Evolutionary conservation across 1,140 invertebrate species (phyloP).

Genomic region (Calephelis nemesis): DNA sequence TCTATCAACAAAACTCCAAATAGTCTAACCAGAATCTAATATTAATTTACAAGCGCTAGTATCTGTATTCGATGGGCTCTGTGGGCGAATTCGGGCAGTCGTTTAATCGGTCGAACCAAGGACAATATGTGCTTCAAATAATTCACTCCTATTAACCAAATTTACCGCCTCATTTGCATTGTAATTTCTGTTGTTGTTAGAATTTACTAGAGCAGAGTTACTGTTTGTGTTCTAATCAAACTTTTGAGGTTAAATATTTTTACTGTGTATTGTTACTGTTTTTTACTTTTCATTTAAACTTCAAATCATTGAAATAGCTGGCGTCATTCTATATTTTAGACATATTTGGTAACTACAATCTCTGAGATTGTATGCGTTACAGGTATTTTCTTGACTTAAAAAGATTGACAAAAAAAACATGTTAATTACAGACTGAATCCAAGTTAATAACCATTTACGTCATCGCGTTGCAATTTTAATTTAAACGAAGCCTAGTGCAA

Average conservation of each 20-base stretch:
- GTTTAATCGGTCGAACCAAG: slow-evolving; percentile 3
- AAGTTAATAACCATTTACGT: too few relatives aligned
- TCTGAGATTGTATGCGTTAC: too few relatives aligned
- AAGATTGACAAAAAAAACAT: too few relatives aligned
- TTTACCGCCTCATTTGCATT: slow-evolving; percentile 18
- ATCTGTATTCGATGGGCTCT: slow-evolving; percentile 7
- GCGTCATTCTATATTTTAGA: too few relatives aligned
- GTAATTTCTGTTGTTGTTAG: slow-evolving; percentile 12
- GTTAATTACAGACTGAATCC: too few relatives aligned
- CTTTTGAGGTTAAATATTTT: neutral
- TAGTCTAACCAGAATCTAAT: neutral
- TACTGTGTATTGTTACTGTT: too few relatives aligned
- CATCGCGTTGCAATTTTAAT: too few relatives aligned
- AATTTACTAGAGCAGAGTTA: slow-evolving; percentile 12
- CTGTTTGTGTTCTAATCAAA: slow-evolving; percentile 12
- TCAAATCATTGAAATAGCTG: too few relatives aligned
- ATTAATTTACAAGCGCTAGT: neutral
- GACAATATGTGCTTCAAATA: slow-evolving; percentile 13
- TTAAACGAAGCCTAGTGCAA: too few relatives aligned
- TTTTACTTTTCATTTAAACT: neutral
- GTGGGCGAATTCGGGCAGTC: slow-evolving; percentile 1
- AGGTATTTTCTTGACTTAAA: too few relatives aligned
- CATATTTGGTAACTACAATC: too few relatives aligned
- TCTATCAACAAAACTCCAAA: neutral
- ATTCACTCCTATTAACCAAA: slow-evolving; percentile 14